These are phyloP conservation scores for Neopelma chrysocephalum DNA, from an alignment of 2,797 vertebrate genomes.

Conservation along the genomic window DNA sequence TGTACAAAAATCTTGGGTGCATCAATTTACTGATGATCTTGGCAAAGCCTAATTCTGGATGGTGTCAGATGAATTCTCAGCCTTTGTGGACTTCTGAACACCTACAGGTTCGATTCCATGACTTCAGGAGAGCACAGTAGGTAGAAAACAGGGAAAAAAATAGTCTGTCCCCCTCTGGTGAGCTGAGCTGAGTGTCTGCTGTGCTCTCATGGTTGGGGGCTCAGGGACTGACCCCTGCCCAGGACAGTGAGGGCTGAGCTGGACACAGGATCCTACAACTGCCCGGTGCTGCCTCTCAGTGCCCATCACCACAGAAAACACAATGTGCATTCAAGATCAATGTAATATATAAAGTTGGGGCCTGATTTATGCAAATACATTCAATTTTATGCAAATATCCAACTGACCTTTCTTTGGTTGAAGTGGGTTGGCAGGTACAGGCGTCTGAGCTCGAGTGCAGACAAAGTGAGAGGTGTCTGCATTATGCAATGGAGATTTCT, in stretches of 20 bases:
- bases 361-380: constrained; percentile 52
- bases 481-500: background rate
- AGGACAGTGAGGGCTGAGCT: background rate
- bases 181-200: background rate
- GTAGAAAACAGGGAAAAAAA: background rate
- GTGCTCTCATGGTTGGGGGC: background rate
- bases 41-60: background rate
- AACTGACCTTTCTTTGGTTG: constrained; percentile 23
- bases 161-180: accelerated
- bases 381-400: constrained; percentile 8
- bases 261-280: background rate
- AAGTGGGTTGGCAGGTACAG: background rate
- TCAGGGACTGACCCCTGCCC: background rate
- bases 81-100: background rate
- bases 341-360: background rate
- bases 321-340: background rate
- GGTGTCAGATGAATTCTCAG: background rate
- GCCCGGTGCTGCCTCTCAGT: background rate
- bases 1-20: background rate
- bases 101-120: background rate
- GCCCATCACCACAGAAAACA: background rate
- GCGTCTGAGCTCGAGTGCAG: background rate
- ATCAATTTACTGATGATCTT: background rate
- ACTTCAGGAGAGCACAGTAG: background rate
- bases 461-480: background rate